A percentile compares a stretch with the other conserved stretches of the same genome.
These are phyloP conservation scores for Caenorhabditis zanzibari DNA, from an alignment of 2,888 invertebrate species.

Conservation along the genomic window DNA sequence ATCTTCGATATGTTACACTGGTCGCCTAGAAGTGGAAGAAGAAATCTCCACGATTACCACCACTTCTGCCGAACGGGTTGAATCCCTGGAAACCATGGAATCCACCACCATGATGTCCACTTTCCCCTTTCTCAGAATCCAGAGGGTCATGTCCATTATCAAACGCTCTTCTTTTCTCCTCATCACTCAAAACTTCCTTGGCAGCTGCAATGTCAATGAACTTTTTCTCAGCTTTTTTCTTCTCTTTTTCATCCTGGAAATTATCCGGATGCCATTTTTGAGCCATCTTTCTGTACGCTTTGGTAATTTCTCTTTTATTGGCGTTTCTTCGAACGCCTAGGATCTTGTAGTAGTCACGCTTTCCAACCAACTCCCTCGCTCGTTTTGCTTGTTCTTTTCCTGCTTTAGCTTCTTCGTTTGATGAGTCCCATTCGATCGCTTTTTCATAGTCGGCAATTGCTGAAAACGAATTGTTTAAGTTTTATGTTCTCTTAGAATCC, in stretches of 20 bases:
- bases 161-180: slow-evolving; percentile 94
- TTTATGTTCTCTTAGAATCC: neutral
- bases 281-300: slow-evolving; percentile 97
- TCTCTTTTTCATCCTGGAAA: slow-evolving; percentile 89
- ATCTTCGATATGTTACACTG: neutral
- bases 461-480: slow-evolving; percentile 83
- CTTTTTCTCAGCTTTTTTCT: slow-evolving; percentile 91
- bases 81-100: slow-evolving; percentile 40
- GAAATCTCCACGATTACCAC: slow-evolving; percentile 30
- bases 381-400: slow-evolving; percentile 93
- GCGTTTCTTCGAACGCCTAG: slow-evolving; percentile 92
- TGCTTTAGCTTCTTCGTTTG: slow-evolving; percentile 91
- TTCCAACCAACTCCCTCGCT: slow-evolving; percentile 93
- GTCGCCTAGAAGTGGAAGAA: slow-evolving; percentile 51
- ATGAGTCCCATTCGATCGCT: slow-evolving; percentile 91
- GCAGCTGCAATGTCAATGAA: slow-evolving; percentile 99
- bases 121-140: slow-evolving; percentile 90
- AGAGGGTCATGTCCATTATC: slow-evolving; percentile 97
- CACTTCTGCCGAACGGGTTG: slow-evolving; percentile 48
- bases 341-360: slow-evolving; percentile 97
- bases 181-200: slow-evolving; percentile 92
- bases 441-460: slow-evolving; percentile 92
- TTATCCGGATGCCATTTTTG: slow-evolving; percentile 99
- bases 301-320: slow-evolving; percentile 93
- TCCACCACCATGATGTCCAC: slow-evolving; percentile 45